Evolutionary conservation across 2,797 vertebrate genomes (phyloP).

Genomic region (Furcifer pardalis): DNA sequence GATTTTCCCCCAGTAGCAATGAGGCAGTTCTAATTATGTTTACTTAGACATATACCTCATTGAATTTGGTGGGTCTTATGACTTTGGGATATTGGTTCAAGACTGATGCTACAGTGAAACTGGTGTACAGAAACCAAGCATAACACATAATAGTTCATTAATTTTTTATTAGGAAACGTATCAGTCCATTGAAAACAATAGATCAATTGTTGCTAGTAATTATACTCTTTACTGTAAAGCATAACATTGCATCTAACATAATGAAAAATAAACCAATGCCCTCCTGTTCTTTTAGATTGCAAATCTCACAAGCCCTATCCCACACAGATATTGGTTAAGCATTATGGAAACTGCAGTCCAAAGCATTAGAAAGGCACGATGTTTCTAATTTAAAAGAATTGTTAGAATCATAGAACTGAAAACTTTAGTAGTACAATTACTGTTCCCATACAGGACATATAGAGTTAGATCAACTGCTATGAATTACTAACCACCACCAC

Average conservation of each 20-base stretch:
- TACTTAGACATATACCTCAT: neutral
- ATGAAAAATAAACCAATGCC: neutral
- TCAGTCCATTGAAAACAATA: constrained; percentile 41
- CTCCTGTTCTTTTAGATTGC: neutral
- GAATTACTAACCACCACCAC: too few relatives aligned
- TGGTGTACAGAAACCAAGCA: constrained; percentile 34
- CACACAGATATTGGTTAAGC: neutral
- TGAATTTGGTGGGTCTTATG: neutral
- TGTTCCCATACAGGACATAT: neutral
- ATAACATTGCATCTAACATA: neutral
- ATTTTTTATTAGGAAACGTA: constrained; percentile 33
- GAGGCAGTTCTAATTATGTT: neutral
- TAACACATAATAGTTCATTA: constrained; percentile 52
- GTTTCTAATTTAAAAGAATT: constrained; percentile 52
- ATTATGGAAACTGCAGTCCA: neutral
- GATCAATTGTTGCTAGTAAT: constrained; percentile 32
- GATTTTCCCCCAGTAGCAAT: neutral
- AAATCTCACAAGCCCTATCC: neutral
- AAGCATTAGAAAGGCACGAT: neutral
- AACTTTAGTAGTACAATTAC: too few relatives aligned
- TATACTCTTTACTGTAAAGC: constrained; percentile 54
- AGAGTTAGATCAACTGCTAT: too few relatives aligned
- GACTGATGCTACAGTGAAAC: neutral
- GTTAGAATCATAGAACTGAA: neutral
- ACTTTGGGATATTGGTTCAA: neutral